A percentile compares a stretch with the other conserved stretches of the same genome.
Evolutionary conservation across 1,140 invertebrate species (phyloP).

Genomic region (Aphis craccivora): DNA sequence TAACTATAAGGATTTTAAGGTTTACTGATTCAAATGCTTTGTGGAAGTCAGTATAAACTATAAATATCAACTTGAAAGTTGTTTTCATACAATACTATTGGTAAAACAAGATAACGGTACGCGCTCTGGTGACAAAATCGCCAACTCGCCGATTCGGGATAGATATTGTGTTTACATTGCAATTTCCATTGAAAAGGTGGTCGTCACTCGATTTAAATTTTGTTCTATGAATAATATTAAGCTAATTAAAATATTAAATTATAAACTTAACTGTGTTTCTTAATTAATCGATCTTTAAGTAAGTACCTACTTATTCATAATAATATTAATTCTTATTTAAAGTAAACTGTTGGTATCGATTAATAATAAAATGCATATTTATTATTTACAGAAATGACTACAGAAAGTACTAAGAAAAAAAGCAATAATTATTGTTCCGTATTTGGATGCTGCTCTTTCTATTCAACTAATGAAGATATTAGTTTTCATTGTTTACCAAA

Average conservation of each 20-base stretch:
- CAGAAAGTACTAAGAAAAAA: neutral
- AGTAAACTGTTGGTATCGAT: neutral
- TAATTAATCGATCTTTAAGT: neutral
- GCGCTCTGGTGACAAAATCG: neutral
- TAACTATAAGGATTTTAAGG: too few species aligned
- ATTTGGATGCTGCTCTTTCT: neutral
- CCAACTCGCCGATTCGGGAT: neutral
- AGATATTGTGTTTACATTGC: neutral
- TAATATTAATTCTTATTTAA: neutral
- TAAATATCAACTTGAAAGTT: too few species aligned
- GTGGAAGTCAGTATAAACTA: too few species aligned
- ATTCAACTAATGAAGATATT: neutral
- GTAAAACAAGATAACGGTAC: neutral
- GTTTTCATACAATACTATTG: neutral
- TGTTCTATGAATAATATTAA: neutral
- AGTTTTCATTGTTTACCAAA: neutral
- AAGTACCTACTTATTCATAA: conserved; percentile 2
- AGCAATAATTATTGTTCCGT: conserved; percentile 17
- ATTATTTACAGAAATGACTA: conserved; percentile 6
- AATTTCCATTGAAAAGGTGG: neutral
- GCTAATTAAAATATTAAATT: neutral
- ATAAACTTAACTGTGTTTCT: neutral
- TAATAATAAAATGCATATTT: neutral
- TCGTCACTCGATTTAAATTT: neutral
- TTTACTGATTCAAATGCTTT: too few species aligned